Base-by-base conservation (phyloP, 2,113 vertebrate genomes). In the Eulemur macaco region DNA sequence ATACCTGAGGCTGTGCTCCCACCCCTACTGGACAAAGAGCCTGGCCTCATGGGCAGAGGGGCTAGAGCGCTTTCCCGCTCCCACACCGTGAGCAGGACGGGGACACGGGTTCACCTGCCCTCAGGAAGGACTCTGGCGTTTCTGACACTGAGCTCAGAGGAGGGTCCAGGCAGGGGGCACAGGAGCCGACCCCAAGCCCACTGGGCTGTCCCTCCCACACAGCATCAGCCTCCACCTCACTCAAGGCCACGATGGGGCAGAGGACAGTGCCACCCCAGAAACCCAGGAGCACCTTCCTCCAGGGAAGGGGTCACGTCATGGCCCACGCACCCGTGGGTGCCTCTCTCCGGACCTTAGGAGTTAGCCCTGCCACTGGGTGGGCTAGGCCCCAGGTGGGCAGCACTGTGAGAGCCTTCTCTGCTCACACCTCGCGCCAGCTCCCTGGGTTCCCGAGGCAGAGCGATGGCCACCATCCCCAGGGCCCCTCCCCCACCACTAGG, bases 271-370 rank as follows among this genome's bases (percentile, higher is more conserved):
- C 8, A 47, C 8, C 14, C 15, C 8, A 47, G 27, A 31, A 76
- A 31, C n/a, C 25, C 50, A 31, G 20, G 3, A 45, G 37, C 2
- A 6, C 31, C 18, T 0, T 14, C 6, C 66, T 34, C 39, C 21
- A 27, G 39, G 31, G 50, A 10, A 6, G 18, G 77, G 52, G 3
- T 9, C 31, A 29, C 10, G 8, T 58, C 13, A 10, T 14, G 6
- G 15, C 1, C 6, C 27, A 15, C 5, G 4, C 9, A 5, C 9
- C 45, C 17, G 18, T 6, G 29, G 45, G 27, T 45, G 5, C 29
- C 29, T 77, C 42, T 31, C 29, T 34, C 29, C 29, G 11, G 45
- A 34, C 8, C 63, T 18, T 29, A 6, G 74, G 47, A 77, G 29
- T 34, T 31, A 47, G 31, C 1, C 14, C 27, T 17, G 73, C 27